Evolutionary conservation across 2,888 invertebrate genomes (phyloP), one percentile per base, ranked within the genome.

Genomic region (Schizotus pectinicornis): DNA sequence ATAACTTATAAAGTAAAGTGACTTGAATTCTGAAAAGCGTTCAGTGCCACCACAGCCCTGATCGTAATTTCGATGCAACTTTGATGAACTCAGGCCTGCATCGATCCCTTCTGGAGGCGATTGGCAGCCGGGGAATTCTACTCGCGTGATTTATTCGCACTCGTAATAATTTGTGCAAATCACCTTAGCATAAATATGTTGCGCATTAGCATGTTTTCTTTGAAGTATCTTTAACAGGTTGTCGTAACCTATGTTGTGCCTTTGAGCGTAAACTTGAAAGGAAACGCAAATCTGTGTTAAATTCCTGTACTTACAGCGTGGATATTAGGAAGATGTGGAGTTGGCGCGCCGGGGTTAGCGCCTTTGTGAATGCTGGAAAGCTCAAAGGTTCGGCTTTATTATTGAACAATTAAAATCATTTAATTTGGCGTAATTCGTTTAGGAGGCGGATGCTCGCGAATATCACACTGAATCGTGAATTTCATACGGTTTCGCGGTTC

Each of bases 221-320:
- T 61, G 56, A 57, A 57, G 61, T 61, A 37, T 53, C 49, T 61
- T 38, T 38, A 38, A 53, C 53, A 56, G 50, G 51, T 42, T 47
- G 56, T 30, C 38, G 37, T 51, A 55, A 56, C 46, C 43, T 56
- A 45, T 50, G 60, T 38, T 60, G 52, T 57, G 53, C 47, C 49
- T 61, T 61, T 61, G 61, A 53, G 47, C 39, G 11, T 42, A 32
- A 49, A 56, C 53, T 55, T 58, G 58, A 58, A 58, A 61, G 58
- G 58, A 51, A 58, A 58, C 42, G 46, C 55, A 61, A 58, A 61
- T 58, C 61, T 61, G 49, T 52, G 61, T 54, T 61, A 61, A 61
- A 61, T 61, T 58, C 57, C 61, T 61, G 41, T 41, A 61, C 61
- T 61, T 58, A 50, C 58, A 41, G 43, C 57, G 43, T 14, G 46